Conservation (phyloP, 2,113 vertebrate species). For the Notiomystis cincta region DNA sequence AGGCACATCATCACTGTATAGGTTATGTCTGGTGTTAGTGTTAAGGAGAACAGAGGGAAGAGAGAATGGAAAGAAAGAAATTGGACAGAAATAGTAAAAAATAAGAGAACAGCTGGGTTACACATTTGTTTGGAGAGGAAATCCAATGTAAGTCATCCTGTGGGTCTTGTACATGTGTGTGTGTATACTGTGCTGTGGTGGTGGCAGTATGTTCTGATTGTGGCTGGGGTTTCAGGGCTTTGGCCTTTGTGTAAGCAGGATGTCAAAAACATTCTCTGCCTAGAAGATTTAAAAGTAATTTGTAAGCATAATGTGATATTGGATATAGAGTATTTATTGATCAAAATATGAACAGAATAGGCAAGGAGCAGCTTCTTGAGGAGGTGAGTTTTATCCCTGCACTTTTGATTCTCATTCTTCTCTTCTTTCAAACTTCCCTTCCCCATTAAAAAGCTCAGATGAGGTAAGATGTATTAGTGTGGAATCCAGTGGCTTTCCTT, state of each 20-base stretch:
- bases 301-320: neutral
- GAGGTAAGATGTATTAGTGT: neutral
- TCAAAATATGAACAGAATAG: neutral
- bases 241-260: neutral
- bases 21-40: neutral
- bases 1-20: neutral
- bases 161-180: neutral
- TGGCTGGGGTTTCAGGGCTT: neutral
- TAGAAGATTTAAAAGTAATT: neutral
- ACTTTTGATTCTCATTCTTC: neutral
- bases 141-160: neutral
- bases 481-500: neutral
- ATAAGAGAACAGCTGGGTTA: neutral
- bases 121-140: neutral
- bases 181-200: neutral
- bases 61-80: neutral
- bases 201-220: neutral
- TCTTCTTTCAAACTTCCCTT: neutral
- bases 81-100: neutral
- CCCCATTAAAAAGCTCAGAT: neutral
- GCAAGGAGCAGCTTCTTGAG: neutral
- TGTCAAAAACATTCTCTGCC: neutral
- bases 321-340: neutral
- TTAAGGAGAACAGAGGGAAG: neutral
- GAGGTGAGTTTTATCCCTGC: neutral